Base-by-base conservation (phyloP, 2,113 vertebrate species). In the Aythya baeri region DNA sequence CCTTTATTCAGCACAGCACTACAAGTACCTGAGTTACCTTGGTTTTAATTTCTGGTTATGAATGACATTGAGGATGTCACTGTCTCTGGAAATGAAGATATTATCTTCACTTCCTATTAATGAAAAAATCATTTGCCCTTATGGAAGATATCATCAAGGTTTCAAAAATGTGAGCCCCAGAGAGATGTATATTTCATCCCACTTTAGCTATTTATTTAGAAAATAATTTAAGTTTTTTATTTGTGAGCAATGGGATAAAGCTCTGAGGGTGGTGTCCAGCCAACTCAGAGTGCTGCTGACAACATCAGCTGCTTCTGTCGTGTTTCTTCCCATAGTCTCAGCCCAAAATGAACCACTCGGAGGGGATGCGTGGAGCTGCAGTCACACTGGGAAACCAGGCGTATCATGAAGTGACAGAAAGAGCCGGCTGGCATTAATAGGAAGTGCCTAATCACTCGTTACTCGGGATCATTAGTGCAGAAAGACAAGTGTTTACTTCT, bases 211-310 rank as follows among this genome's bases (percentile, higher is more conserved):
- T 49, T 83, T 88, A 27, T 54, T 83, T 83, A 71, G 50, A 66
- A 91, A 80, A 80, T 68, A 74, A 34, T 83, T 41, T 13, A 36
- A 55, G 6, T 44, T 6, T 63, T 90, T 74, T 32, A 38, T 78
- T 78, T 86, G 76, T 67, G 41, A 83, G 62, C 63, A 62, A 8
- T 1, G 8, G 2, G 18, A 23, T 26, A 34, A 73, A 73, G 9
- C 44, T 49, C 75, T 17, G 52, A 58, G 74, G 20, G 15, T 32
- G 25, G 13, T 79, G 50, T 67, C 12, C 58, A 58, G 26, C 27
- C 34, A 38, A 8, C 38, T 55, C 4, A 2, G 27, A n/a, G 38
- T 78, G 16, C 62, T 0, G 0, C 52, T 87, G n/a, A 4, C 1
- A 3, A 3, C 57, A 32, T 23, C 13, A 17, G 41, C 55, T 58